Percentiles rank a stretch among this genome's conserved stretches.
Conservation (phyloP, 2,888 invertebrate species). For the Acanthacorydalis orientalis region DNA sequence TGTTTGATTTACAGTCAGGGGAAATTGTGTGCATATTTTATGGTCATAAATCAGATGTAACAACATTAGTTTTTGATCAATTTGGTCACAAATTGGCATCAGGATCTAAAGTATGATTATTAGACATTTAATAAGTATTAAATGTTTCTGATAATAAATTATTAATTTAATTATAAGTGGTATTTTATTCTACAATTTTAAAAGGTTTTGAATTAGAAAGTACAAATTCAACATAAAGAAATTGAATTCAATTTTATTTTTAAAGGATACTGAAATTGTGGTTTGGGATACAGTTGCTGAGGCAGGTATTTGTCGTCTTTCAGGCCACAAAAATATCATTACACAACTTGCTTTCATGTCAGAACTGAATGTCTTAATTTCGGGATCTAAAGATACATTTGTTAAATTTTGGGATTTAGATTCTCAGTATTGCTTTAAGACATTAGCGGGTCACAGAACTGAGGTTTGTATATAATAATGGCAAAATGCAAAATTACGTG, state of each 20-base stretch:
- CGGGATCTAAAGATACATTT: conserved; percentile 83
- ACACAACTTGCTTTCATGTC: conserved; percentile 66
- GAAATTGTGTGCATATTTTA: conserved; percentile 57
- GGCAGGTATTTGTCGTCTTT: conserved; percentile 72
- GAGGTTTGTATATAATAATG: conserved; percentile 37
- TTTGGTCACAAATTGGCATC: conserved; percentile 75
- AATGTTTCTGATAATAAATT: no score
- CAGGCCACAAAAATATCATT: conserved; percentile 81
- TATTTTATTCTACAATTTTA: no score
- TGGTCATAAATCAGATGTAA: conserved; percentile 76
- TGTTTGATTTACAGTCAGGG: conserved; percentile 60
- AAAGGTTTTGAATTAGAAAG: background rate
- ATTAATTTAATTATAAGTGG: no score
- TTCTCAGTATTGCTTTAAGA: conserved; percentile 90
- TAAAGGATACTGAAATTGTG: conserved; percentile 81
- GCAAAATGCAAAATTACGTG: background rate
- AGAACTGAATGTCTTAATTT: conserved; percentile 50
- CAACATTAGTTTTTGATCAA: conserved; percentile 65
- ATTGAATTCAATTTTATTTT: conserved; percentile 10
- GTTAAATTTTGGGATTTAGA: conserved; percentile 96
- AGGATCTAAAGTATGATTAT: conserved; percentile 53
- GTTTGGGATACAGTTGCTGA: conserved; percentile 91
- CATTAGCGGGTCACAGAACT: conserved; percentile 72
- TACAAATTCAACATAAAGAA: background rate
- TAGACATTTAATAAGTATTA: no score